These are phyloP conservation scores for Pegoplata infirma DNA, from an alignment of 2,888 invertebrate species.

Conservation along the genomic window DNA sequence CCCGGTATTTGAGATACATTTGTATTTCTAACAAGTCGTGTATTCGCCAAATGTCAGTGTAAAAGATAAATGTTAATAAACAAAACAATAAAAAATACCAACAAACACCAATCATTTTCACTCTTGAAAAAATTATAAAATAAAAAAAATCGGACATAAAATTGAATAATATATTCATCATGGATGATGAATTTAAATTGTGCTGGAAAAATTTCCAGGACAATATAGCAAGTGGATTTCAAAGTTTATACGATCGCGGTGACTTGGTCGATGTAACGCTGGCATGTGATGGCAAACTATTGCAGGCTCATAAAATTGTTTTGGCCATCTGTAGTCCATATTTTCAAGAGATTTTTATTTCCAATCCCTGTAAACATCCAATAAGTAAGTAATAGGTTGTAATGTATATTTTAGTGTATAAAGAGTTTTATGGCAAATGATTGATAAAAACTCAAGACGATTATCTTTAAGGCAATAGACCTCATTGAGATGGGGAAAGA, in stretches of 20 bases:
- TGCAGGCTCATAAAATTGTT: constrained; percentile 80
- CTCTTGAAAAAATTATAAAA: background rate
- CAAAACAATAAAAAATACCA: constrained; percentile 53
- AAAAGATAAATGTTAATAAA: constrained; percentile 43
- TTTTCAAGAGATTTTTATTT: constrained; percentile 79
- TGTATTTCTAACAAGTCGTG: background rate
- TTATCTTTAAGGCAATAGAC: too few relatives aligned
- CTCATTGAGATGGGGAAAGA: too few relatives aligned
- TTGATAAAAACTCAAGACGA: too few relatives aligned
- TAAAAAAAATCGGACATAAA: background rate
- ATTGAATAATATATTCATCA: constrained; percentile 48
- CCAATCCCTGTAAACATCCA: constrained; percentile 78
- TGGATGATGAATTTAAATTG: constrained; percentile 78
- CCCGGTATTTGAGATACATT: constrained; percentile 30
- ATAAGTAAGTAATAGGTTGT: constrained; percentile 79
- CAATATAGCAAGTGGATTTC: constrained; percentile 78
- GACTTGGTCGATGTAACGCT: constrained; percentile 79
- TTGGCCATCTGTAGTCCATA: constrained; percentile 80
- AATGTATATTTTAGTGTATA: too few relatives aligned
- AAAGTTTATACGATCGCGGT: constrained; percentile 78
- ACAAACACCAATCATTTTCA: constrained; percentile 9
- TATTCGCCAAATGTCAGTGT: constrained; percentile 50
- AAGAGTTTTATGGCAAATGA: too few relatives aligned
- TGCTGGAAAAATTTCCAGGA: constrained; percentile 79
- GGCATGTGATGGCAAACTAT: constrained; percentile 79